Evolutionary conservation across 2,888 invertebrate species (phyloP).

Genomic region (Timandra comae): DNA sequence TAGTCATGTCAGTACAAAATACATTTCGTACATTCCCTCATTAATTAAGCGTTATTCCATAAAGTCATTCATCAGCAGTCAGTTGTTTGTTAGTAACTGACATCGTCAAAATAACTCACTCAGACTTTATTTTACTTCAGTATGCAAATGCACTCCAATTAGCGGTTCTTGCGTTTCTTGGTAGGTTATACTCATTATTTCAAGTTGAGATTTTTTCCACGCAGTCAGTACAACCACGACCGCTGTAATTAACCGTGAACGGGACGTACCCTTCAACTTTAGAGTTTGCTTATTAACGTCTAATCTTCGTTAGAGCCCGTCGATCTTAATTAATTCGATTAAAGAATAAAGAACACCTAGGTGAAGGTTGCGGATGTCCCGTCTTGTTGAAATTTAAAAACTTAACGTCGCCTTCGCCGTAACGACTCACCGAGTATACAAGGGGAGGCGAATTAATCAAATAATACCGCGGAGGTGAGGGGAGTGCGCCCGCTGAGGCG

Average conservation of each 20-base stretch:
- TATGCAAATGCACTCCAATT: conserved; percentile 73
- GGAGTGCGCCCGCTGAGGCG: conserved; percentile 36
- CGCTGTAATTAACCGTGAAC: conserved; percentile 66
- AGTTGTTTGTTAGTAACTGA: conserved; percentile 44
- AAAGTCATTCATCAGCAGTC: conserved; percentile 28
- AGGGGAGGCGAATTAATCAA: conserved; percentile 78
- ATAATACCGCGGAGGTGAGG: conserved; percentile 72
- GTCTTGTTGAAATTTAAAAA: conserved; percentile 72
- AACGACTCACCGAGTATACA: conserved; percentile 73
- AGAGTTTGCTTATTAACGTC: conserved; percentile 67
- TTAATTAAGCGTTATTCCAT: conserved; percentile 14
- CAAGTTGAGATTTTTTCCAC: conserved; percentile 57
- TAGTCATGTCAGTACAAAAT: too few relatives aligned
- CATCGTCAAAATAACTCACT: conserved; percentile 64
- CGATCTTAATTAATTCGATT: conserved; percentile 72
- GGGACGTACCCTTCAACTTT: conserved; percentile 61
- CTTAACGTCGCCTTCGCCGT: conserved; percentile 69
- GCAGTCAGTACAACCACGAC: conserved; percentile 22
- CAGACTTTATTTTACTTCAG: conserved; percentile 60
- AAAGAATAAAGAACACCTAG: conserved; percentile 59
- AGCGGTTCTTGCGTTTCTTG: conserved; percentile 63
- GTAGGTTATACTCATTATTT: conserved; percentile 69
- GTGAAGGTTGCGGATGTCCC: conserved; percentile 72
- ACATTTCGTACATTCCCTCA: conserved; percentile 7
- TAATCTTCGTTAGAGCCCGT: conserved; percentile 63